Evolutionary conservation across 2,888 invertebrate species (phyloP), one percentile per base, ranked within the genome.

Genomic region (Conomelus anceps): DNA sequence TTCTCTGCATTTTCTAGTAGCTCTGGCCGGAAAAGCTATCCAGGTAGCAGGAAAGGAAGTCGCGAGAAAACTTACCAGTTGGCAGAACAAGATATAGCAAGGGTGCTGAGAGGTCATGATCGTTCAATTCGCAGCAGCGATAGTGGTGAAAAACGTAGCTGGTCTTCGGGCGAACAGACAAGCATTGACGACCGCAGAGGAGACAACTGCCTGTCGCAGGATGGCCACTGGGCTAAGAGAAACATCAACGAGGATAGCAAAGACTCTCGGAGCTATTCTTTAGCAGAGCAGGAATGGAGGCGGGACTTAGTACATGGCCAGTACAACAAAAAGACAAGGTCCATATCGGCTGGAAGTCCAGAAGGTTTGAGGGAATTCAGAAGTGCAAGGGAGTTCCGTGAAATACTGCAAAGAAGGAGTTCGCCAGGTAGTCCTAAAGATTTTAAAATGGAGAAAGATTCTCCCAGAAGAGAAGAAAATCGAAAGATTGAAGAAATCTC

Each of bases 21-120:
- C 90, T 91, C 92, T 22, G 94, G 94, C 0, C 93, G 96, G 3
- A 95, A 95, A 92, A 96, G 96, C 92, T 95, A 95, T 92, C 96
- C 96, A 0, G 95, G 95, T n/a, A 96, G 96, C 23, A 93, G 96
- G 22, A 96, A 96, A 92, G 96, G 96, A 11, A 96, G 96, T 90
- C 94, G 96, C 22, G 96, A 96, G 92, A 95, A 95, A 91, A 93
- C 93, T 0, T 93, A 93, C 88, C 93, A 93, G 86, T 88, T 90
- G 41, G 89, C 89, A n/a, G 91, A 91, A 22, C 89, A 91, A 20
- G 91, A 91, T 22, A 89, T 91, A 85, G 89, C 90, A 6, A 90
- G 91, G 85, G 90, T 90, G 89, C 85, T 90, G 20, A 87, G 90
- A 87, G 90, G 90, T n/a, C 90, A 89, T n/a, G 90, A 90, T 85